phyloP scores from a whole-genome alignment of 2,888 invertebrate species.

The Eumacrocentrus americanus region DNA sequence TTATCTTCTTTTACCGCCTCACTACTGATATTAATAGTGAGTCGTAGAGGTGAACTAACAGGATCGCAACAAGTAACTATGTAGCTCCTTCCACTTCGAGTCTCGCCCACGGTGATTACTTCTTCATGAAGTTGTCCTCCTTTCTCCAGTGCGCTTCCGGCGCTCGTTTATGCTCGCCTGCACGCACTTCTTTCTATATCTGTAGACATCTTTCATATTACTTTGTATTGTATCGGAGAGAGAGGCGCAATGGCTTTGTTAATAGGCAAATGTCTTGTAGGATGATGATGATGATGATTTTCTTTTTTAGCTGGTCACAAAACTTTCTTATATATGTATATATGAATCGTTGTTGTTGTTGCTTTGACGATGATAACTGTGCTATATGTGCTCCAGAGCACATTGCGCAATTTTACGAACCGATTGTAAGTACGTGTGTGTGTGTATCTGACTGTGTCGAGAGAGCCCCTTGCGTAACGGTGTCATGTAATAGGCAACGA shows the following conservation, averaged over 20 bases:
- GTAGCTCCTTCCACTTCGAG: constrained; percentile 34
- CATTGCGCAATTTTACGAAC: constrained; percentile 36
- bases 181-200: constrained; percentile 16
- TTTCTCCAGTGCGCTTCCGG: constrained; percentile 15
- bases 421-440: constrained; percentile 22
- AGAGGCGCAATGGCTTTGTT: no score
- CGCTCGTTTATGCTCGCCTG: constrained; percentile 26
- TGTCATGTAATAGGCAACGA: constrained; percentile 52
- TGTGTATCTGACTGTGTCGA: constrained; percentile 8
- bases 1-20: neutral
- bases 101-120: constrained; percentile 9
- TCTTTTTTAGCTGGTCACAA: neutral
- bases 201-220: neutral
- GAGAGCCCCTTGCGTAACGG: constrained; percentile 50
- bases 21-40: no score
- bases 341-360: neutral
- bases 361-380: neutral
- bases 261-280: no score
- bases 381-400: neutral
- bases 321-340: neutral
- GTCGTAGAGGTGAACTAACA: constrained; percentile 55
- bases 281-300: no score
- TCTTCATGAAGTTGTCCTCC: constrained; percentile 22
- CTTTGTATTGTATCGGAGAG: no score
- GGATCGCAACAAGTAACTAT: constrained; percentile 57